phyloP scores from a whole-genome alignment of 2,113 vertebrate genomes.

The Mystacornis crossleyi region DNA sequence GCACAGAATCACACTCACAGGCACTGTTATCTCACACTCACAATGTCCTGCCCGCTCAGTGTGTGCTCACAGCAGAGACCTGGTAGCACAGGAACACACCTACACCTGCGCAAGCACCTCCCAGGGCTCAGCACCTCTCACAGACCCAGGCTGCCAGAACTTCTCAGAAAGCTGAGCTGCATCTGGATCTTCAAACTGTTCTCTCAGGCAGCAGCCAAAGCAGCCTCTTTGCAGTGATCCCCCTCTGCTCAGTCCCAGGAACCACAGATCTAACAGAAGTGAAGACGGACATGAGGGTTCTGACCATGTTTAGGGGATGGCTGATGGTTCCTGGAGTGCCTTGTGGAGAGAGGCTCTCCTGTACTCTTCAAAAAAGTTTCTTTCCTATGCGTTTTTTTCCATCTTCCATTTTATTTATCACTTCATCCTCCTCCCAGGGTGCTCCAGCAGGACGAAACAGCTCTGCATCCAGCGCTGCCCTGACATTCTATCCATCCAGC shows the following conservation, averaged over 20 bases:
- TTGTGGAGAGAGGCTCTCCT: background rate
- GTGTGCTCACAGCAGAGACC: background rate
- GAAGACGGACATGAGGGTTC: background rate
- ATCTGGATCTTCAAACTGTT: background rate
- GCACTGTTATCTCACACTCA: fast-evolving
- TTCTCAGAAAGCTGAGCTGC: background rate
- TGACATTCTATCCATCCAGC: background rate
- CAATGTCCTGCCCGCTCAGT: background rate
- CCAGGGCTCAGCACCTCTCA: background rate
- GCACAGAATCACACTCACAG: background rate
- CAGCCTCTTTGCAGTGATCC: background rate
- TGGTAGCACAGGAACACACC: background rate
- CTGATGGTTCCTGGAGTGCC: background rate
- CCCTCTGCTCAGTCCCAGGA: background rate
- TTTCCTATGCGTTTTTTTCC: background rate
- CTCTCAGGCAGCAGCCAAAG: background rate
- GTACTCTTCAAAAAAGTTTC: background rate
- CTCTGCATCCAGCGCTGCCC: background rate
- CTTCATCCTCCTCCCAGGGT: background rate
- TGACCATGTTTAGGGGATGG: too few relatives aligned
- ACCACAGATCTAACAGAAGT: background rate
- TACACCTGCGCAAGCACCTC: background rate
- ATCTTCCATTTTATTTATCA: background rate
- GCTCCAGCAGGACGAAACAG: background rate
- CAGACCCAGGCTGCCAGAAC: background rate